Base-by-base conservation (phyloP, 2,888 invertebrate genomes). In the Ashinkailepas kermadecensis region DNA sequence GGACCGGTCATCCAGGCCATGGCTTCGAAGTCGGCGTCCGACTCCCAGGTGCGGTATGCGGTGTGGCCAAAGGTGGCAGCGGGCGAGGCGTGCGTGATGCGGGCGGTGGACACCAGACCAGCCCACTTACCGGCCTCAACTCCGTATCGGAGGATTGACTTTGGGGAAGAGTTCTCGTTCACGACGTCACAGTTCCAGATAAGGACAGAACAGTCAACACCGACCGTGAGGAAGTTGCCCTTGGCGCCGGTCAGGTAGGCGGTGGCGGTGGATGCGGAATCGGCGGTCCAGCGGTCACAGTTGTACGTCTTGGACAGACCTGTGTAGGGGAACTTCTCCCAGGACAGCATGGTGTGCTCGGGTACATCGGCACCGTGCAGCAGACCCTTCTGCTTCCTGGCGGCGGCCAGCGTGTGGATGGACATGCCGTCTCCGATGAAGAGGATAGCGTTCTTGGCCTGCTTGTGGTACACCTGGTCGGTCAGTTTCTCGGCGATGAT, bases 381-480 rank as follows among this genome's bases (percentile, higher is more conserved):
- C 25, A 70, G 70, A 25, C 70, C 70, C 70, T 70, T 70, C 23
- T 23, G 70, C 70, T 70, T 70, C 39, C 70, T 70, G 25, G 70
- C 70, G 15, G 25, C 25, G 25, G 70, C 70, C 70, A 70, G 70
- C 23, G 70, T 70, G 15, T n/a, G 23, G 39, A 70, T 70, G 25
- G 70, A 70, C 70, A 70, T 70, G 23, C 70, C 70, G 70, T 70
- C 70, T 23, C 70, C 70, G 39, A 70, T 70, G 25, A 70, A 70
- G 70, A 70, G 70, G 7, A 70, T 23, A 25, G 70, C 70, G 70
- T 70, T 70, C 39, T 39, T 70, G 25, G 70, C 70, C 70, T 70
- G 70, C 23, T 23, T 15, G 25, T 13, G 21, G 70, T 70, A 25
- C 25, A 25, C 70, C 39, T 39, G 39, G 39, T 39, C 39, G 39